A percentile compares a stretch with the other conserved stretches of the same genome.
Evolutionary conservation across 2,113 vertebrate species (phyloP).

Genomic region (Micronycteris hirsuta): DNA sequence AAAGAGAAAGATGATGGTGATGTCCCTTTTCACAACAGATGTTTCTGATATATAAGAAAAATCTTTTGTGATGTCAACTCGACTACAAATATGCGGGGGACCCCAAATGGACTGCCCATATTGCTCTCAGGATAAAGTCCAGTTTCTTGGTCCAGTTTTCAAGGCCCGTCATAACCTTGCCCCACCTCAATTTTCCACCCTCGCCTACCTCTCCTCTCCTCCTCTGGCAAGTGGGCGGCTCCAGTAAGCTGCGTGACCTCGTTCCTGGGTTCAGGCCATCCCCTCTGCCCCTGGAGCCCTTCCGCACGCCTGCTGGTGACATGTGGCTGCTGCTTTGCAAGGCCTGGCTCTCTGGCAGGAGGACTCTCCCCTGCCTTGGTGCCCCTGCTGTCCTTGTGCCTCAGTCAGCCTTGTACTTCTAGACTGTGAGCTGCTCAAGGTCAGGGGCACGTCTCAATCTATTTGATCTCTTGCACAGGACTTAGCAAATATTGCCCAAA

Average conservation of each 20-base stretch:
- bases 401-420: neutral
- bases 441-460: neutral
- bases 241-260: neutral
- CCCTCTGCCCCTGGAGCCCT: neutral
- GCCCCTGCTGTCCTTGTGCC: neutral
- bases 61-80: neutral
- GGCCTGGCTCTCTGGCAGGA: neutral
- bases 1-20: neutral
- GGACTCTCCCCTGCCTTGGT: neutral
- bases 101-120: neutral
- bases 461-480: neutral
- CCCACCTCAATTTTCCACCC: neutral
- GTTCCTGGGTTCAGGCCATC: neutral
- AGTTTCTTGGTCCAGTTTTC: neutral
- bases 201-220: neutral
- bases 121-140: neutral
- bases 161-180: neutral
- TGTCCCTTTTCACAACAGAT: neutral
- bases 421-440: neutral
- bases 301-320: neutral
- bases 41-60: neutral
- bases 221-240: neutral
- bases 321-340: neutral
- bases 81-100: neutral
- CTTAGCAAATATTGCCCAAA: neutral